Evolutionary conservation across 2,888 invertebrate species (phyloP), one percentile per base, ranked within the genome.

Genomic region (Epistrophe eligans): DNA sequence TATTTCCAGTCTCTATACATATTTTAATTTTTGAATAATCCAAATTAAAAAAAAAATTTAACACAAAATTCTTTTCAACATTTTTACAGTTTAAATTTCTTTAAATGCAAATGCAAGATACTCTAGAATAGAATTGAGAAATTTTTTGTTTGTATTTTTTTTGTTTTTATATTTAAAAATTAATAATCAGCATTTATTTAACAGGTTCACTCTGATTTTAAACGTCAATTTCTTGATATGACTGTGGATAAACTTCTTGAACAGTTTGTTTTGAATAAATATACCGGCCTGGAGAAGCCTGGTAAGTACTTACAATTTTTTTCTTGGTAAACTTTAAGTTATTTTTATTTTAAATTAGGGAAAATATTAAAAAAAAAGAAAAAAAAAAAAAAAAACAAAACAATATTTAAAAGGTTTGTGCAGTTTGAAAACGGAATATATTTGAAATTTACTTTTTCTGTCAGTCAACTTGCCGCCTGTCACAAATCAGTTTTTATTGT

Each of bases 201-300:
- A 10, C 32, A 96, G 95, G 97, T 98, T n/a, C 98, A 98, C 92
- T 95, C 96, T 88, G 99, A 99, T 91, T 98, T 99, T 91, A 96
- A 97, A 91, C 96, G 97, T 88, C 98, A 98, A 91, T 98, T 98
- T 92, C 94, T 97, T 89, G 97, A 98, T 92, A 95, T 98, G 94
- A 97, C 98, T 60, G 97, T 99, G 48, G 98, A 99, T 90, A 97
- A 98, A 92, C 94, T 99, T 74, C 93, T 99, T 89, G 97, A 98
- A 92, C 97, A 97, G 92, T 98, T 99, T 93, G 96, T 99, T 74
- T 95, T 97, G 90, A 96, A 96, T 90, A 99, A 99, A 94, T 97
- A 97, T 90, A 99, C 98, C 88, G 98, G 99, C 89, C 95, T 96
- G 89, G 98, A 98, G 91, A 97, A 97, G 93, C 99, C 99, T 93